Evolutionary conservation across 2,113 vertebrate species (phyloP).

Genomic region (Numida meleagris): DNA sequence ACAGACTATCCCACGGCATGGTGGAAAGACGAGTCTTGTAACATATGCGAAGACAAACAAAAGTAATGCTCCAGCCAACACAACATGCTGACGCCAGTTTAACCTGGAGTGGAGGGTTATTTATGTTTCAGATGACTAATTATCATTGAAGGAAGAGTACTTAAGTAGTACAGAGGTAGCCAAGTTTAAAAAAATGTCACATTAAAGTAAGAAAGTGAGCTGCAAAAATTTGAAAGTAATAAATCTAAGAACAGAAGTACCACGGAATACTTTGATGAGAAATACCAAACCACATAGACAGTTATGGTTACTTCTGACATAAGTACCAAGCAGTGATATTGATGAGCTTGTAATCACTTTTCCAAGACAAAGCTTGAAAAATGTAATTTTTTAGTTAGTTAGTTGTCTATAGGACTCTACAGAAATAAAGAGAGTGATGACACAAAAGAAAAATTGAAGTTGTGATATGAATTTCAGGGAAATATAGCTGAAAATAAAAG

Average conservation of each 20-base stretch:
- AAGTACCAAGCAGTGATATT: neutral
- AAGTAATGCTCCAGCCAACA: neutral
- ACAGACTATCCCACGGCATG: neutral
- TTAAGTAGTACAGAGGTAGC: neutral
- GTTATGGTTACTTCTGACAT: neutral
- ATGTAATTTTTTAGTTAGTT: neutral
- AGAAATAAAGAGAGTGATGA: neutral
- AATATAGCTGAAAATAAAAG: neutral
- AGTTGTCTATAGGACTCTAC: neutral
- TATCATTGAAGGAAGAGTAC: neutral
- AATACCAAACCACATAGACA: neutral
- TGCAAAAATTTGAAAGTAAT: neutral
- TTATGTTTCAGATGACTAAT: conserved; percentile 29
- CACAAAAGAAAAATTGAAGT: neutral
- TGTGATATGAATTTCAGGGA: neutral
- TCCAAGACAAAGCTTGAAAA: neutral
- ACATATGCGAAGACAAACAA: neutral
- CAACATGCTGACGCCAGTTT: conserved; percentile 19
- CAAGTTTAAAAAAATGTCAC: conserved; percentile 57
- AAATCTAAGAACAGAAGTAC: neutral
- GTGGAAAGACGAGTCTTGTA: neutral
- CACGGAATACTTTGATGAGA: neutral
- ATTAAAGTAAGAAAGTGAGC: conserved; percentile 11
- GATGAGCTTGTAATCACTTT: neutral
- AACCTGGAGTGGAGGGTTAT: neutral